These are phyloP conservation scores for Cephus rjabovi DNA, from an alignment of 2,888 invertebrate genomes.

Conservation along the genomic window DNA sequence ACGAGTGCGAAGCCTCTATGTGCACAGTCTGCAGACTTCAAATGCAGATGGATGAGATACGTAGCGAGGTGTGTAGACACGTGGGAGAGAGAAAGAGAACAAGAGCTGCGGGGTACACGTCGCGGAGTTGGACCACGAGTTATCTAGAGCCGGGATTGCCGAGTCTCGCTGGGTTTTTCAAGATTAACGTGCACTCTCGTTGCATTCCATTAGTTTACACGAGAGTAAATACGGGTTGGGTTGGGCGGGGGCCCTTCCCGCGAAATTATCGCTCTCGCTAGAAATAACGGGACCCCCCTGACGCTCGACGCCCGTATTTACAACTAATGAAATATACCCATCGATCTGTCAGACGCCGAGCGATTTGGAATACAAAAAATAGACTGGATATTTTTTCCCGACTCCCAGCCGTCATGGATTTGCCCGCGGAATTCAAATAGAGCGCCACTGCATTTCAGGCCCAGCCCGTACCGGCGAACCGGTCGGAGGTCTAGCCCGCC, in stretches of 20 bases:
- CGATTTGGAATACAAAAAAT: background rate
- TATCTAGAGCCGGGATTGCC: conserved; percentile 6
- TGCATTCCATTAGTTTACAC: conserved; percentile 1
- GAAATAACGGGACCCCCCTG: background rate
- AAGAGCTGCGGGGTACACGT: background rate
- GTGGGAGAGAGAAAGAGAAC: background rate
- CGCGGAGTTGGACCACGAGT: background rate
- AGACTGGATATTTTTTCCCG: background rate
- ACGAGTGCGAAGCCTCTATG: background rate
- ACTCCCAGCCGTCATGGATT: background rate
- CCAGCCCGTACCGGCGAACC: background rate
- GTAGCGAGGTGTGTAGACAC: background rate
- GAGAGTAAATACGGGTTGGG: background rate
- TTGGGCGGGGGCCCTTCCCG: background rate
- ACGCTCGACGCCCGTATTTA: background rate
- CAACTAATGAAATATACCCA: background rate
- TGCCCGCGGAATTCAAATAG: background rate
- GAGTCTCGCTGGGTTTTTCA: conserved; percentile 1
- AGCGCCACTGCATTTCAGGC: background rate
- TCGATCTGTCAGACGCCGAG: background rate
- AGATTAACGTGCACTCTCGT: conserved; percentile 5
- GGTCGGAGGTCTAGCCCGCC: background rate
- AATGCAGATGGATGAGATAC: background rate
- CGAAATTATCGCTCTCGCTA: background rate
- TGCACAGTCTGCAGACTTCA: background rate